A percentile compares a stretch with the other conserved stretches of the same genome.
Conservation (phyloP, 2,113 vertebrate species). For the Alaudala cheleensis region DNA sequence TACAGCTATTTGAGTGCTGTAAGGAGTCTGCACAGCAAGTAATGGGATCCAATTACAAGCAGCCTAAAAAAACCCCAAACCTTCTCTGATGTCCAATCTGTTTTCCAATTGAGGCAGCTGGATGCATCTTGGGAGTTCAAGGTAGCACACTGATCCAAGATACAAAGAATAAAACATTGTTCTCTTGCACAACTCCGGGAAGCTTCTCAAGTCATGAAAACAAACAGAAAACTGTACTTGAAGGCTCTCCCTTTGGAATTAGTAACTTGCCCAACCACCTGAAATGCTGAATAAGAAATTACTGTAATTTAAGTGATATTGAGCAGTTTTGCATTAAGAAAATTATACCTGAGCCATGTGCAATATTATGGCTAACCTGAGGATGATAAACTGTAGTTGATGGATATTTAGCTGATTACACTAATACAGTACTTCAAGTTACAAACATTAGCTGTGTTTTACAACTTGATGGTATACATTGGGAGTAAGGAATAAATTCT, state of each 20-base stretch:
- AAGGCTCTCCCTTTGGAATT: neutral
- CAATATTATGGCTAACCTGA: neutral
- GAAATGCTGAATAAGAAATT: neutral
- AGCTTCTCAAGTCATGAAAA: neutral
- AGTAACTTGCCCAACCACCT: neutral
- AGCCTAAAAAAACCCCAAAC: neutral
- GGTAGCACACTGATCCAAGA: neutral
- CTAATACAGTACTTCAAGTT: neutral
- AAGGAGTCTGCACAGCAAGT: neutral
- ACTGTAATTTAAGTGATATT: neutral
- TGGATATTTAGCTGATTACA: neutral
- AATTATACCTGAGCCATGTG: neutral
- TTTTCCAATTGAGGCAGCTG: slow-evolving; percentile 10
- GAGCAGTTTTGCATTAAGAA: neutral
- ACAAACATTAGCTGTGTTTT: neutral
- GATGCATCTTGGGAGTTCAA: neutral
- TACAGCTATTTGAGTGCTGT: neutral
- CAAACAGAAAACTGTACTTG: neutral
- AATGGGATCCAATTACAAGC: neutral
- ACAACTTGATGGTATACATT: neutral
- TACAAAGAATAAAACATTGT: neutral
- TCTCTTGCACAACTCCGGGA: neutral
- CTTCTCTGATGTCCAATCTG: neutral
- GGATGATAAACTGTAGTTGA: neutral
- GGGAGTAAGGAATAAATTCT: neutral